A percentile compares a stretch with the other conserved stretches of the same genome.
Conservation (phyloP, 2,113 vertebrate genomes). For the Percopsis transmontana region DNA sequence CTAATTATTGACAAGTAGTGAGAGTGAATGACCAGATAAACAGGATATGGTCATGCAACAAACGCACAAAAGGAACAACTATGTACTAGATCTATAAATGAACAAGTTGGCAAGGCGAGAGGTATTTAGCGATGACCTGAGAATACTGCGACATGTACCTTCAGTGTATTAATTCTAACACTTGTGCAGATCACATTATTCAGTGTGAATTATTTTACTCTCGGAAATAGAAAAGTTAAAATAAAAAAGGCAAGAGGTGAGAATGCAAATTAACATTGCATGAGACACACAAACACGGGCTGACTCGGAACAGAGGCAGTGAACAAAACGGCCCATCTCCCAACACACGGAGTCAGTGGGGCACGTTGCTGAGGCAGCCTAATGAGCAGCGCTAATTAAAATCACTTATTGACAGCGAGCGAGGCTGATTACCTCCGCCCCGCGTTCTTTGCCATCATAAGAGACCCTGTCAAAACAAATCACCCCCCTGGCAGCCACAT, state of each 20-base stretch:
- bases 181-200: too few species aligned
- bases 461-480: conserved; percentile 76
- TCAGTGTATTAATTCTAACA: background rate
- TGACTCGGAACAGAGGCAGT: conserved; percentile 33
- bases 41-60: conserved; percentile 27
- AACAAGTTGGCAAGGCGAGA: background rate
- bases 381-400: conserved; percentile 81
- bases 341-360: conserved; percentile 51
- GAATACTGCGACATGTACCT: background rate
- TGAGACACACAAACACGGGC: conserved; percentile 39
- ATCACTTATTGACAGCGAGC: conserved; percentile 77
- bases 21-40: conserved; percentile 26
- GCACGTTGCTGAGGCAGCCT: conserved; percentile 63
- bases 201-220: conserved; percentile 1
- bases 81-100: background rate
- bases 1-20: conserved; percentile 43
- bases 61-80: background rate
- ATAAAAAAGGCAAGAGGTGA: conserved; percentile 14
- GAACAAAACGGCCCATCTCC: conserved; percentile 42
- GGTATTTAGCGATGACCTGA: background rate
- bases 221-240: conserved; percentile 22
- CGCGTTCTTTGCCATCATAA: conserved; percentile 66
- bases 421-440: conserved; percentile 73
- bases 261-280: conserved; percentile 10
- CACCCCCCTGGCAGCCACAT: conserved; percentile 53